These are phyloP conservation scores for Sternotherus odoratus DNA, from an alignment of 2,797 vertebrate species.

Conservation along the genomic window DNA sequence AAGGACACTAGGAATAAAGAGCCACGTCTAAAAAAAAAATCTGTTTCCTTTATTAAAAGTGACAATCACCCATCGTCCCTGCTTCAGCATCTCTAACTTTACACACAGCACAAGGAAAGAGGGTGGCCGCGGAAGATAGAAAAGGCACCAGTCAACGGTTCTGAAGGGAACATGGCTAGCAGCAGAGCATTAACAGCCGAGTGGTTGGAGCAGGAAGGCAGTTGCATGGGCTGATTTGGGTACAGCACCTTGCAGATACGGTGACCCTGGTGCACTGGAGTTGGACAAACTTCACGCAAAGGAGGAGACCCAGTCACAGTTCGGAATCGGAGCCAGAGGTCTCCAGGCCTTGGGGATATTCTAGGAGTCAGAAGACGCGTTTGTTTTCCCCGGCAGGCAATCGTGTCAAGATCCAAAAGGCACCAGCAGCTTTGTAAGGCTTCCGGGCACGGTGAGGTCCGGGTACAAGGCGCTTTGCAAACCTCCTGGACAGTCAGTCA, in stretches of 20 bases:
- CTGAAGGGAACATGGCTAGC: not conserved
- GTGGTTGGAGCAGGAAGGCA: not conserved
- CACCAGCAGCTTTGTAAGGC: not conserved
- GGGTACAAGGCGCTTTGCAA: not conserved
- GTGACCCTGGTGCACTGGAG: too few species aligned
- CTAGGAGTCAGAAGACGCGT: too few species aligned
- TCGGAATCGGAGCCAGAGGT: not conserved
- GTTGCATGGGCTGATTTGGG: not conserved
- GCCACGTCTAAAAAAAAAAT: not conserved
- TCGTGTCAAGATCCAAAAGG: not conserved
- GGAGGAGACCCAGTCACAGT: too few species aligned
- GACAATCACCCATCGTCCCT: conserved; percentile 60
- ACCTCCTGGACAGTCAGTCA: not conserved
- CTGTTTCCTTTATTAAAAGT: conserved; percentile 75
- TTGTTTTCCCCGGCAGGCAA: not conserved
- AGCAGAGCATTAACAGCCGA: not conserved
- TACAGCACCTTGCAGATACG: not conserved
- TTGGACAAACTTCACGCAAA: too few species aligned
- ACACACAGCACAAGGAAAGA: conserved; percentile 37
- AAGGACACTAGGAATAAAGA: too few species aligned
- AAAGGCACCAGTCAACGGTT: not conserved
- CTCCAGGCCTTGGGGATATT: not conserved
- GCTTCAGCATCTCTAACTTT: not conserved
- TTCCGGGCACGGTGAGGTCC: not conserved
- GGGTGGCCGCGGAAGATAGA: not conserved